phyloP scores from a whole-genome alignment of 2,797 vertebrate species.

The Otus scops region DNA sequence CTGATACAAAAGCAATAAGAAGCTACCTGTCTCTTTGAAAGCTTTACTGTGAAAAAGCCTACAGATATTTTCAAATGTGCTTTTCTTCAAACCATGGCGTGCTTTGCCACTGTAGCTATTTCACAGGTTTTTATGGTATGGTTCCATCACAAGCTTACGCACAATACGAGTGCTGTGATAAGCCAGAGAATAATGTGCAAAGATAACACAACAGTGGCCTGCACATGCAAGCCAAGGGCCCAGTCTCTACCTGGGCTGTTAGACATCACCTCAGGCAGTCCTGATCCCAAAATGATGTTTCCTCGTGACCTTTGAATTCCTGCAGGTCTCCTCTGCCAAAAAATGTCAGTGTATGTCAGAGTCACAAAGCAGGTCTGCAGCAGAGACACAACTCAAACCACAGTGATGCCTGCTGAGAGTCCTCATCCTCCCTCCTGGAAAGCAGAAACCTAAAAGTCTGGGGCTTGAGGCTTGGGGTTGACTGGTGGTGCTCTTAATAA shows the following conservation, averaged over 20 bases:
- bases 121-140: background rate
- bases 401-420: background rate
- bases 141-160: background rate
- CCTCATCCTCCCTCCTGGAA: background rate
- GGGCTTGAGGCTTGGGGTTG: background rate
- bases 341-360: background rate
- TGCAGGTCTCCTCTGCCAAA: background rate
- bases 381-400: background rate
- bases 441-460: background rate
- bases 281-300: background rate
- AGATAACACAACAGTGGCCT: background rate
- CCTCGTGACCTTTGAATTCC: background rate
- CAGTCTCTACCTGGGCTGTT: background rate
- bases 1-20: background rate
- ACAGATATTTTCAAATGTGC: background rate
- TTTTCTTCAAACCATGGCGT: background rate
- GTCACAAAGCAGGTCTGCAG: background rate
- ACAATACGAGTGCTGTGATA: background rate
- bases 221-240: background rate
- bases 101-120: background rate
- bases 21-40: background rate
- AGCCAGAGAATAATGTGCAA: background rate
- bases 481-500: background rate
- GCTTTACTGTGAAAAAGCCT: background rate
- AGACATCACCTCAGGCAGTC: background rate